Percentiles rank a stretch among this genome's conserved stretches.
Conservation (phyloP, 2,888 invertebrate genomes). For the Uropetala carovei region DNA sequence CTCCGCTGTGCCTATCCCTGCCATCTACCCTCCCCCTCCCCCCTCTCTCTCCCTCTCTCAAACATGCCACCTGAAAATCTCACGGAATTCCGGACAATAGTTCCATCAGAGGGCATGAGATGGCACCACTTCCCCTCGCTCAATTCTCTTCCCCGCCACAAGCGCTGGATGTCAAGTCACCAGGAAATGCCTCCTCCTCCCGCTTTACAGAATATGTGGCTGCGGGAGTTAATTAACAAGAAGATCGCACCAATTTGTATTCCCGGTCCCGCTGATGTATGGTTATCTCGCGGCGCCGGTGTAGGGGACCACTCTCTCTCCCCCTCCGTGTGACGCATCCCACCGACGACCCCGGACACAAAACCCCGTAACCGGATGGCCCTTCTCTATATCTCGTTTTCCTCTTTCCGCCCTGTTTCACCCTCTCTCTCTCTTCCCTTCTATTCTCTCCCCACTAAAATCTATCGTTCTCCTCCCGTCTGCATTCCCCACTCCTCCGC, state of each 20-base stretch:
- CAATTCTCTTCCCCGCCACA: not conserved
- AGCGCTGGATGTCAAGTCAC: slow-evolving; percentile 33
- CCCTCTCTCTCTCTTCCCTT: not conserved
- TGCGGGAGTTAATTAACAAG: slow-evolving; percentile 59
- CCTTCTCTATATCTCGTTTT: not conserved
- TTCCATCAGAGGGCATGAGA: not conserved
- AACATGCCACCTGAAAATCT: too few relatives aligned
- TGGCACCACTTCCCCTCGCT: too few relatives aligned
- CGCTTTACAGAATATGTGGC: not conserved
- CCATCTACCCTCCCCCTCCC: too few relatives aligned
- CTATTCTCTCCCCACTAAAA: not conserved
- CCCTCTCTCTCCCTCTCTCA: too few relatives aligned
- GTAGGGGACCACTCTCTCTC: not conserved
- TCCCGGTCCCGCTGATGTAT: slow-evolving; percentile 45
- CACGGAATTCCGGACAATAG: not conserved
- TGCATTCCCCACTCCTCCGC: too few relatives aligned
- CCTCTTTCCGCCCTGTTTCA: not conserved
- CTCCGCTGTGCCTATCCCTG: too few relatives aligned
- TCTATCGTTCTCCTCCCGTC: too few relatives aligned
- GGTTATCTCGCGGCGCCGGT: slow-evolving; percentile 12
- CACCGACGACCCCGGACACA: not conserved
- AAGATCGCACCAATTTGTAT: slow-evolving; percentile 57
- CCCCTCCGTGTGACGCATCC: not conserved
- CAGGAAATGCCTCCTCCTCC: slow-evolving; percentile 11
- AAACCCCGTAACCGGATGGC: not conserved